Conservation (phyloP, 2,113 vertebrate species). For the Pungitius pungitius region DNA sequence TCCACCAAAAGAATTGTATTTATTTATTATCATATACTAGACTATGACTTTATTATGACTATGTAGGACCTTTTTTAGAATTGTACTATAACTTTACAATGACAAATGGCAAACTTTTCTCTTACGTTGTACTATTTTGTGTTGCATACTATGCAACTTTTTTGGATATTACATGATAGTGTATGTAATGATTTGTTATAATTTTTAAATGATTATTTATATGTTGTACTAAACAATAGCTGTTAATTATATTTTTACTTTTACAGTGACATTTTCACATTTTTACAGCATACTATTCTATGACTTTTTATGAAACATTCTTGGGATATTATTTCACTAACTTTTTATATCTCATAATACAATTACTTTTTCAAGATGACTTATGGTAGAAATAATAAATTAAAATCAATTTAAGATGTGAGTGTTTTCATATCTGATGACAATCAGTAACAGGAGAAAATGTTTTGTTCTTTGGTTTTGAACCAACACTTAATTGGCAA, state of each 20-base stretch:
- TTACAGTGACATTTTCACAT: no score
- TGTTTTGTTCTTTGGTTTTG: no score
- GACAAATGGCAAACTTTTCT: neutral
- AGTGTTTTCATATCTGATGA: no score
- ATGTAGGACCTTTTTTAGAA: neutral
- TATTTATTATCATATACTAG: neutral
- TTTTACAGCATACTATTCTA: neutral
- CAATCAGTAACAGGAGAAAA: no score
- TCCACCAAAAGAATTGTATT: neutral
- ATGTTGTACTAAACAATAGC: neutral
- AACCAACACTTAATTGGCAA: no score
- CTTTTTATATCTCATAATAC: neutral
- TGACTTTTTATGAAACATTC: neutral
- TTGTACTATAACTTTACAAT: neutral
- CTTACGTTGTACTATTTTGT: neutral
- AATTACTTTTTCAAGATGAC: neutral
- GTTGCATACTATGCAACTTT: neutral
- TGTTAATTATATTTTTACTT: neutral
- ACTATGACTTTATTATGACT: neutral
- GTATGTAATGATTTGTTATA: no score
- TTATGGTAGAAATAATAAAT: no score
- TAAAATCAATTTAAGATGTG: no score
- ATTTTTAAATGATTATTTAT: neutral
- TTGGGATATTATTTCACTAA: neutral
- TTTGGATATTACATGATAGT: neutral